Evolutionary conservation across 2,888 invertebrate genomes (phyloP).

Genomic region (Agriopis marginaria): DNA sequence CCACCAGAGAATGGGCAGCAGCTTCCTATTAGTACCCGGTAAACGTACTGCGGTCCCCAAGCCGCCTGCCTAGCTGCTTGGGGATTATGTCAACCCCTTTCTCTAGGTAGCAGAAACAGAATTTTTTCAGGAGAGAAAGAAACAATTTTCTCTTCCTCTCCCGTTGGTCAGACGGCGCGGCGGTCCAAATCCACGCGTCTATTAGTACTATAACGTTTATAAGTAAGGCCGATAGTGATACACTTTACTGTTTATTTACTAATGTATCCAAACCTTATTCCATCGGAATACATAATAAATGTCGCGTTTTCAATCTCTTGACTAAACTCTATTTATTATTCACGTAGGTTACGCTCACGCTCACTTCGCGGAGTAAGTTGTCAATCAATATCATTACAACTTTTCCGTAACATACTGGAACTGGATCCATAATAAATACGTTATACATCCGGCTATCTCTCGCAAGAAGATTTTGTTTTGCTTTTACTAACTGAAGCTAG

Average conservation of each 20-base stretch:
- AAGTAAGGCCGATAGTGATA: too few species aligned
- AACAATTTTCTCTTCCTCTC: too few species aligned
- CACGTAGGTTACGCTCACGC: constrained; percentile 19
- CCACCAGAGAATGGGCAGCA: too few species aligned
- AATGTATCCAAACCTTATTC: constrained; percentile 7
- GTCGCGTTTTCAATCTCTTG: constrained; percentile 25
- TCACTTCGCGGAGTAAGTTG: constrained; percentile 23
- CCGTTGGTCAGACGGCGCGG: too few species aligned
- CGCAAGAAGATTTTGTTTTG: not conserved
- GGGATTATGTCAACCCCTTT: too few species aligned
- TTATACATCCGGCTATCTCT: not conserved
- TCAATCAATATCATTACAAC: constrained; percentile 33
- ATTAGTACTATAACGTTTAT: too few species aligned
- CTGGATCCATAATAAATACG: constrained; percentile 19
- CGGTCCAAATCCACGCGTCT: too few species aligned
- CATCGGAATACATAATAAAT: constrained; percentile 22
- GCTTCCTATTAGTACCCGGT: too few species aligned
- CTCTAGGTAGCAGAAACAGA: too few species aligned
- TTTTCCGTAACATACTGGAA: constrained; percentile 17
- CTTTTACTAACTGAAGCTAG: not conserved
- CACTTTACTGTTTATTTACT: not conserved
- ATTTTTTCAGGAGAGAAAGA: too few species aligned
- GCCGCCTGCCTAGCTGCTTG: too few species aligned
- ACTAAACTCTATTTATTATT: constrained; percentile 32
- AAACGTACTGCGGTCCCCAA: too few species aligned